These are phyloP conservation scores for Austrofundulus limnaeus DNA, from an alignment of 2,113 vertebrate genomes.

Conservation along the genomic window DNA sequence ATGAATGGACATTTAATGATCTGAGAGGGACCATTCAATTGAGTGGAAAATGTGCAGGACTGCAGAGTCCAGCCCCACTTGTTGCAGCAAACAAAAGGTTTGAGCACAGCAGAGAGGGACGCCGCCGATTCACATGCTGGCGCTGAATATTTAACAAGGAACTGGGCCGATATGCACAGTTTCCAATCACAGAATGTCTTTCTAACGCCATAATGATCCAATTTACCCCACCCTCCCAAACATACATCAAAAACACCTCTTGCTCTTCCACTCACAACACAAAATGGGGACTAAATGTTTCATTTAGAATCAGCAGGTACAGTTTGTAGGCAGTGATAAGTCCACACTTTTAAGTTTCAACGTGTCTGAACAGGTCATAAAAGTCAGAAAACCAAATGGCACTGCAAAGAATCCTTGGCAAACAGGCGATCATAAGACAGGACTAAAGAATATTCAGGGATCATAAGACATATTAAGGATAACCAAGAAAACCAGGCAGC, in stretches of 20 bases:
- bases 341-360: conserved; percentile 34
- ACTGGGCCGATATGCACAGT: no score
- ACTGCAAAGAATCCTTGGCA: conserved; percentile 18
- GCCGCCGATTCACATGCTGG: conserved; percentile 23
- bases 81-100: conserved; percentile 55
- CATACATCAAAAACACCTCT: neutral
- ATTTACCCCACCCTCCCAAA: no score
- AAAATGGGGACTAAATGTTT: neutral
- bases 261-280: conserved; percentile 15
- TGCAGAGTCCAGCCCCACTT: conserved; percentile 51
- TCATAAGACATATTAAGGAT: conserved; percentile 43
- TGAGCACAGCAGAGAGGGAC: conserved; percentile 20
- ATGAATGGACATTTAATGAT: conserved; percentile 78
- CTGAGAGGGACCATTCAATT: conserved; percentile 70
- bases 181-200: neutral
- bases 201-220: neutral
- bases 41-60: conserved; percentile 72
- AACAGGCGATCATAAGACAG: conserved; percentile 48
- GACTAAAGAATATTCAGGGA: conserved; percentile 36
- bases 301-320: conserved; percentile 37
- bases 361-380: conserved; percentile 41
- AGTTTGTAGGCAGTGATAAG: conserved; percentile 1
- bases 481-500: conserved; percentile 31
- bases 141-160: conserved; percentile 1
- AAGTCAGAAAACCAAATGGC: conserved; percentile 57